Evolutionary conservation across 2,797 vertebrate genomes (phyloP), one percentile per base, ranked within the genome.

Genomic region (Eulemur mongoz): DNA sequence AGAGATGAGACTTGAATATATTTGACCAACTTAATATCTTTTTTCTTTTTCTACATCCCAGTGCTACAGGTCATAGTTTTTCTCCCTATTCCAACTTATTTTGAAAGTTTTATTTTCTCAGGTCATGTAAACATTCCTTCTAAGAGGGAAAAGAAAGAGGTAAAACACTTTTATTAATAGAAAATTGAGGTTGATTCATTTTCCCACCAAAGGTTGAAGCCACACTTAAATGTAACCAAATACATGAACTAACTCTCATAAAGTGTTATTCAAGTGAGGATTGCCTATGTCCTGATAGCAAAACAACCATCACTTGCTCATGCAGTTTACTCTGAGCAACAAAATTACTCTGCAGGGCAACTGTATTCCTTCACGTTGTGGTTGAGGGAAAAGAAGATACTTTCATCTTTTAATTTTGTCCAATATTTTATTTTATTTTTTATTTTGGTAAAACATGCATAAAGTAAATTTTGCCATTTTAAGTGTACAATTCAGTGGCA

Each of bases 271-370:
- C 69, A 97, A 25, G n/a, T 81, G 38, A 80, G 38, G 32, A 69
- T 92, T 23, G 17, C 17, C 78, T 82, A 35, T 4, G 40, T 92
- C 32, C 30, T 61, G 27, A 32, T 69, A 91, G 38, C 59, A 80
- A 84, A 96, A 86, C 22, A 88, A 43, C 86, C 92, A n/a, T 90
- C 80, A 73, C 48, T 94, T 96, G 40, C 69, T 89, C 35, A 52
- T 50, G n/a, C n/a, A 67, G 43, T 75, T 96, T 73, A 59, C 27
- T 90, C 35, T 89, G n/a, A 8, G 13, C 23, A 86, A 35, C 22
- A 20, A 13, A 12, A 73, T 85, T 50, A 85, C 57, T 91, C 12
- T 81, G 11, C 32, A 50, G 11, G 40, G 25, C 50, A 76, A 14
- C 32, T 92, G 50, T n/a, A 80, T 43, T n/a, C 23, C 35, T 80